Evolutionary conservation across 2,113 vertebrate species (phyloP).

Genomic region (Sylvietta virens): DNA sequence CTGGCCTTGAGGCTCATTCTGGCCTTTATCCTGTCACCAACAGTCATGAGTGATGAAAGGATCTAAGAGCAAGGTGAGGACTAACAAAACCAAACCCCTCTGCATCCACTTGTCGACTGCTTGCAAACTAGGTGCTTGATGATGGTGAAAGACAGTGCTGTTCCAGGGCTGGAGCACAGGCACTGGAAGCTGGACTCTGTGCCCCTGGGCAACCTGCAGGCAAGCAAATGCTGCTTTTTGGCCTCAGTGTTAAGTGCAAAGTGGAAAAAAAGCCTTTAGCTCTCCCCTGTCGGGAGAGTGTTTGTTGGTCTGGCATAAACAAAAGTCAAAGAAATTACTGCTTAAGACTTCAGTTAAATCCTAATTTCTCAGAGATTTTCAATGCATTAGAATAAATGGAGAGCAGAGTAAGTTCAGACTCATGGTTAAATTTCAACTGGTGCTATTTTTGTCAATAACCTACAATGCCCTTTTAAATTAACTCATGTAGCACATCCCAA

Average conservation of each 20-base stretch:
- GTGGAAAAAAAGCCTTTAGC: background rate
- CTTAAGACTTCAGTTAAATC: background rate
- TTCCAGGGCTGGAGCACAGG: background rate
- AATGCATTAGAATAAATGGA: background rate
- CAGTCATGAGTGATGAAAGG: rapidly evolving
- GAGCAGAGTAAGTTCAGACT: background rate
- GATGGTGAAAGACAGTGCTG: background rate
- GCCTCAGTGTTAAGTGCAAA: too few species aligned
- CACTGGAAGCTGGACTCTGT: background rate
- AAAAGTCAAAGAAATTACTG: too few species aligned
- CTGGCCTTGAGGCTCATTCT: background rate
- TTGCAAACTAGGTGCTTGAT: background rate
- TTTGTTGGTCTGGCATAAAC: background rate
- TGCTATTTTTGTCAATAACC: background rate
- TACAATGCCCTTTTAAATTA: background rate
- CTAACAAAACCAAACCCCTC: background rate
- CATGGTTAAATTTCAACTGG: background rate
- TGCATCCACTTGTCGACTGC: rapidly evolving
- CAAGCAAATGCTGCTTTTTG: rapidly evolving
- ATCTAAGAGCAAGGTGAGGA: background rate
- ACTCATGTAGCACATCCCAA: background rate
- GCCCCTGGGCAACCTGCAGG: background rate
- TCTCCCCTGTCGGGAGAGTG: rapidly evolving
- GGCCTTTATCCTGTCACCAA: background rate
- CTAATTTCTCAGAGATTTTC: background rate